Percentiles rank a stretch among this genome's conserved stretches.
Conservation (phyloP, 1,140 invertebrate genomes). For the Geopemphigus sp. region DNA sequence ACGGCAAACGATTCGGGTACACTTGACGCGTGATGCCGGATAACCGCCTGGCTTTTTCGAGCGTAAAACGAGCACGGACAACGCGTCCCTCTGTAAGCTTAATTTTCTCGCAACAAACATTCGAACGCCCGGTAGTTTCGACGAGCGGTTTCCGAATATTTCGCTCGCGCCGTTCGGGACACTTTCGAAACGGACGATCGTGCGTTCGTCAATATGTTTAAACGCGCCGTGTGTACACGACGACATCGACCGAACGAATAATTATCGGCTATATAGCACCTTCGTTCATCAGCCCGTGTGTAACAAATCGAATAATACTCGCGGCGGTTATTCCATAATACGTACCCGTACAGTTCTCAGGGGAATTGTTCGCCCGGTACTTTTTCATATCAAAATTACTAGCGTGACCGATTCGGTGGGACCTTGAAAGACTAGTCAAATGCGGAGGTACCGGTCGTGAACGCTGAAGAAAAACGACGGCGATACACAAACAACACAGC, state of each 20-base stretch:
- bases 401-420: constrained; percentile 30
- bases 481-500: no score
- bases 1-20: no score
- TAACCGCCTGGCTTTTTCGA: no score
- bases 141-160: no score
- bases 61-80: no score
- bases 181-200: no score
- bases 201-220: neutral
- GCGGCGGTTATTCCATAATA: neutral
- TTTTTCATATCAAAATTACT: constrained; percentile 14
- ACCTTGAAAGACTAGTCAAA: constrained; percentile 39
- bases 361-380: constrained; percentile 21
- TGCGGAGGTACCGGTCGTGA: neutral
- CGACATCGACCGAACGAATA: neutral
- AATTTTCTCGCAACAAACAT: no score
- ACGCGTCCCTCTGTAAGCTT: no score
- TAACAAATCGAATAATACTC: neutral
- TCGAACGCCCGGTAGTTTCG: no score
- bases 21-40: no score
- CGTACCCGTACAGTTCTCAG: neutral
- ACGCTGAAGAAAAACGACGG: constrained; percentile 19
- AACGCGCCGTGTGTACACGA: neutral
- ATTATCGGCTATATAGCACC: no score
- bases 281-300: constrained; percentile 19
- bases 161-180: no score